A percentile compares a stretch with the other conserved stretches of the same genome.
Evolutionary conservation across 2,113 vertebrate species (phyloP).

Genomic region (Paedocypris sp.): DNA sequence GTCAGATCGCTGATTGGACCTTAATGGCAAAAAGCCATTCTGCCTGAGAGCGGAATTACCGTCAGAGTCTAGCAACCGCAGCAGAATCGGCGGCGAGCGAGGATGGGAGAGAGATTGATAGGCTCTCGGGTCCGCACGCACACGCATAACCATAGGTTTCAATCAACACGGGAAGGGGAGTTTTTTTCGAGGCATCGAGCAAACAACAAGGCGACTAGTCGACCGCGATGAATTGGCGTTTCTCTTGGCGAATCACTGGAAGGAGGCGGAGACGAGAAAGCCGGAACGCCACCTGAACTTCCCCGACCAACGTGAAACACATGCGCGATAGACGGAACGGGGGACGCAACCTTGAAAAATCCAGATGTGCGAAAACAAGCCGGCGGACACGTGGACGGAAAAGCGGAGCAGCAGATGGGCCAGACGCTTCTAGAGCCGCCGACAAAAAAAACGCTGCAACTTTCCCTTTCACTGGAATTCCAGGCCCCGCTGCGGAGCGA

Average conservation of each 20-base stretch:
- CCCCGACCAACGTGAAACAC: not conserved
- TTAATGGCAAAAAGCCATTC: slow-evolving; percentile 38
- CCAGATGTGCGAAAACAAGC: not conserved
- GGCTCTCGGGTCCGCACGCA: not conserved
- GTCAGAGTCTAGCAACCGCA: not conserved
- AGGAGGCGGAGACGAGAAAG: too few relatives aligned
- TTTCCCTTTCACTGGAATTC: slow-evolving; percentile 8
- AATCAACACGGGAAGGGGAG: slow-evolving; percentile 2
- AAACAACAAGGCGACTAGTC: slow-evolving; percentile 6
- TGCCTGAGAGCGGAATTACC: slow-evolving; percentile 19
- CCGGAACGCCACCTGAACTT: too few relatives aligned
- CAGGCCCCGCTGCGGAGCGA: not conserved
- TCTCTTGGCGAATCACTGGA: too few relatives aligned
- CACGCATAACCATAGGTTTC: slow-evolving; percentile 16
- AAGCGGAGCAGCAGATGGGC: not conserved
- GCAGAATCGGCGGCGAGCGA: not conserved
- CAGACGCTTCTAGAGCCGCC: too few relatives aligned
- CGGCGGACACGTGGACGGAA: not conserved
- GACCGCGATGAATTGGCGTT: too few relatives aligned
- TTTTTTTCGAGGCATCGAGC: not conserved
- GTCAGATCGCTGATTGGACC: slow-evolving; percentile 30
- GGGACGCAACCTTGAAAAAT: not conserved
- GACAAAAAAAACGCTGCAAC: not conserved
- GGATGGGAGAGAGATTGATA: not conserved
- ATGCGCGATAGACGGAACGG: not conserved